These are phyloP conservation scores for Saccopteryx bilineata DNA, from an alignment of 2,113 vertebrate genomes.

Conservation along the genomic window DNA sequence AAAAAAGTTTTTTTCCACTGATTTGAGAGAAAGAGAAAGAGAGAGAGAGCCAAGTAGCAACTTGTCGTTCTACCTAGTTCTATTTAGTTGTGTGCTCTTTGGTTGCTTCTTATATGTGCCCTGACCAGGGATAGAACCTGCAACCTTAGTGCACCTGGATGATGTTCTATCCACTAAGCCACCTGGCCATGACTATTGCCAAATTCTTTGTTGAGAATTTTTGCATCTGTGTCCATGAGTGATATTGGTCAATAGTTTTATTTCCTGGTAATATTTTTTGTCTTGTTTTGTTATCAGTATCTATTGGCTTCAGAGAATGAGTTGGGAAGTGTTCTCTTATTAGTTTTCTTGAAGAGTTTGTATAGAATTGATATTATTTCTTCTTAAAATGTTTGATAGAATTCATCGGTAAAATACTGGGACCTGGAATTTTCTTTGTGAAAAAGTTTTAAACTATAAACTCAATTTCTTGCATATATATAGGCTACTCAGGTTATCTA, in stretches of 20 bases:
- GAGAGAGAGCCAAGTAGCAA: too few relatives aligned
- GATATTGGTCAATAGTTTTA: neutral
- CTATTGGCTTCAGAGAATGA: constrained; percentile 8
- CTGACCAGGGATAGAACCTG: too few relatives aligned
- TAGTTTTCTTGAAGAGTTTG: constrained; percentile 2
- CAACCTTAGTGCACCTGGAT: too few relatives aligned
- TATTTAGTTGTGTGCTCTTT: too few relatives aligned
- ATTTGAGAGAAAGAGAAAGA: too few relatives aligned
- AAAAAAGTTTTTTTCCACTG: too few relatives aligned
- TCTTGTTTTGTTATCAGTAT: neutral
- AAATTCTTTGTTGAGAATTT: neutral
- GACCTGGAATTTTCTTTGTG: neutral
- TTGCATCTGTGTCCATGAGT: constrained; percentile 1
- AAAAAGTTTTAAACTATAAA: neutral
- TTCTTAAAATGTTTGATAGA: neutral
- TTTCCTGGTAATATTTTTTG: constrained; percentile 7
- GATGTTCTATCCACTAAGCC: too few relatives aligned
- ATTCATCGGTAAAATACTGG: neutral
- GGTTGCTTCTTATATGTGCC: too few relatives aligned
- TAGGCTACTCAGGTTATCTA: neutral
- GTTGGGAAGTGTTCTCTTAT: constrained; percentile 15
- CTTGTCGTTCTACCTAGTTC: too few relatives aligned
- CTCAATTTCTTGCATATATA: neutral
- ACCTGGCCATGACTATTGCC: neutral
- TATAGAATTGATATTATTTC: neutral